These are phyloP conservation scores for Malurus elegans DNA, from an alignment of 2,113 vertebrate genomes.

Conservation along the genomic window DNA sequence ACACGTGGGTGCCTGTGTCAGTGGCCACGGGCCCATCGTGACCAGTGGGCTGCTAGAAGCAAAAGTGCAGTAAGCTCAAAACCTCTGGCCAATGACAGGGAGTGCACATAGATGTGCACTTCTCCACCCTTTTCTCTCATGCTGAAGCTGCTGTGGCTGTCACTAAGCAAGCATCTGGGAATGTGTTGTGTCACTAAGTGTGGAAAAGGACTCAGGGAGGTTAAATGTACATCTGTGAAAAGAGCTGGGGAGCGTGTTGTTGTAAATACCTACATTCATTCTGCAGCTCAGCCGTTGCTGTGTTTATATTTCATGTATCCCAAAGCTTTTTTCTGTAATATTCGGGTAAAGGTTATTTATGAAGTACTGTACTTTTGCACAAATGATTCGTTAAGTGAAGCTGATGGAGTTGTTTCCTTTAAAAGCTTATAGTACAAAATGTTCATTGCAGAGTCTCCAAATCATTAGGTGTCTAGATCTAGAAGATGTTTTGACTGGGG, in stretches of 20 bases:
- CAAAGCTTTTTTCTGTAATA: constrained; percentile 49
- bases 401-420: constrained; percentile 31
- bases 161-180: not conserved
- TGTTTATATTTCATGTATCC: constrained; percentile 37
- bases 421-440: constrained; percentile 17
- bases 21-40: constrained; percentile 40
- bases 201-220: constrained; percentile 74
- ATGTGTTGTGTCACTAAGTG: not conserved
- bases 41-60: constrained; percentile 73
- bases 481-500: constrained; percentile 7
- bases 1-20: constrained; percentile 62
- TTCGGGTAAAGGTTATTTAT: constrained; percentile 49
- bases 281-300: constrained; percentile 21
- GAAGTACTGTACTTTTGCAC: constrained; percentile 52
- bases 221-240: not conserved
- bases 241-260: not conserved
- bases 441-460: constrained; percentile 9
- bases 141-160: not conserved
- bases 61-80: constrained; percentile 68
- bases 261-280: constrained; percentile 32
- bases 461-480: constrained; percentile 21
- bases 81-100: not conserved
- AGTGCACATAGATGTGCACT: not conserved
- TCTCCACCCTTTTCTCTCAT: not conserved
- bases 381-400: constrained; percentile 46